phyloP scores from a whole-genome alignment of 2,888 invertebrate genomes.

The Laothoe populi region DNA sequence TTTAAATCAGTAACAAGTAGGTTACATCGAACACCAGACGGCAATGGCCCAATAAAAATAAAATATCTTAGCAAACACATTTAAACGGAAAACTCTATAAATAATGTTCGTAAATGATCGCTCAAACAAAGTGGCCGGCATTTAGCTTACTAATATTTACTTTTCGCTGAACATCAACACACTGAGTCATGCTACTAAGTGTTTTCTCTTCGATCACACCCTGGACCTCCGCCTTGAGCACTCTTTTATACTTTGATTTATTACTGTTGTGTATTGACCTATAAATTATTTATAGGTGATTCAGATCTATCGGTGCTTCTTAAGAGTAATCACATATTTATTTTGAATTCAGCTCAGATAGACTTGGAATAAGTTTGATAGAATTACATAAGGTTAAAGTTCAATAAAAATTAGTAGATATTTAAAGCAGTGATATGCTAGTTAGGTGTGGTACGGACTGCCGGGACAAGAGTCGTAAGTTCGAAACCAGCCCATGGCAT shows the following conservation, averaged over 20 bases:
- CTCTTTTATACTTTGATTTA: constrained; percentile 23
- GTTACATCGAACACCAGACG: constrained; percentile 4
- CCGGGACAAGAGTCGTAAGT: no score
- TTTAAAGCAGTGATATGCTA: no score
- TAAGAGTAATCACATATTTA: background rate
- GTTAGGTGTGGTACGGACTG: no score
- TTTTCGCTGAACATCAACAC: constrained; percentile 53
- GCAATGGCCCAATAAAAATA: constrained; percentile 20
- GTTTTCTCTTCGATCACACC: constrained; percentile 48
- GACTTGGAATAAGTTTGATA: background rate
- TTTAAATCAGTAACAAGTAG: constrained; percentile 9
- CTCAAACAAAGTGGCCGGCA: constrained; percentile 61
- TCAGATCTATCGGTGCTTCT: background rate
- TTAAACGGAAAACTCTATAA: constrained; percentile 41
- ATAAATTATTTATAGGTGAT: constrained; percentile 16
- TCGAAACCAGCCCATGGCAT: no score
- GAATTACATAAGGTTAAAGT: background rate
- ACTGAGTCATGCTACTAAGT: constrained; percentile 58
- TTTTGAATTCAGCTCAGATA: background rate
- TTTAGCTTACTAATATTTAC: constrained; percentile 58
- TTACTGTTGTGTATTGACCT: background rate
- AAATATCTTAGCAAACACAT: constrained; percentile 22
- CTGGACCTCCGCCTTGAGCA: constrained; percentile 32
- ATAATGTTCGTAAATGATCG: constrained; percentile 56
- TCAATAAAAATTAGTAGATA: no score